Evolutionary conservation across 2,888 invertebrate species (phyloP), one percentile per base, ranked within the genome.

Genomic region (Erebia palarica): DNA sequence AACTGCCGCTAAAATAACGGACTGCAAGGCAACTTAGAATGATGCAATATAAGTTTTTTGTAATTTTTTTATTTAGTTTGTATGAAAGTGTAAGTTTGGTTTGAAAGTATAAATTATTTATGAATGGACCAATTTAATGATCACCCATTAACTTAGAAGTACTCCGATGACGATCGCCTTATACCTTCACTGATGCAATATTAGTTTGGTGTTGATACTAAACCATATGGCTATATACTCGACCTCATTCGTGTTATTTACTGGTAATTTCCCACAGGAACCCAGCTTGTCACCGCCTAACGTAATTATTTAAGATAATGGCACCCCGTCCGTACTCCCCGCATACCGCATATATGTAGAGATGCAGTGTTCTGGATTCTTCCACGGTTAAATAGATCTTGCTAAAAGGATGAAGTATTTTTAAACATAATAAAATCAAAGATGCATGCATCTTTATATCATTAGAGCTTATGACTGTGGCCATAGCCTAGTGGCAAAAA

Each of bases 291-390:
- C 76, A 75, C 79, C 76, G 73, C 75, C 76, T 78, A 76, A 80
- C 78, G 77, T 81, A 84, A 86, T 88, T 86, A 88, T 87, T 87
- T 83, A 82, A 79, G 81, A 77, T 84, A 84, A 85, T 84, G 76
- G 78, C 74, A 60, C 70, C 73, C 61, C 74, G 73, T 67, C 65
- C 63, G 61, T 64, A 70, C 65, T 71, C 67, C 73, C 36, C 21
- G 51, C 53, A 44, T 61, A 42, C 14, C 21, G 14, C 51, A 53
- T 57, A 47, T 13, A n/a, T 65, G 65, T 63, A 21, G 49, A 2
- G 47, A 49, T 65, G 65, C 53, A 51, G 53, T 36, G 53, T 53
- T 53, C 36, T 64, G 11, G 36, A 51, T 65, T 42, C 47, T 63
- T 49, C 21, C 18, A 49, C 47, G 49, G 21, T 63, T 63, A 21